Base-by-base conservation (phyloP, 2,113 vertebrate species). In the Pungitius pungitius region DNA sequence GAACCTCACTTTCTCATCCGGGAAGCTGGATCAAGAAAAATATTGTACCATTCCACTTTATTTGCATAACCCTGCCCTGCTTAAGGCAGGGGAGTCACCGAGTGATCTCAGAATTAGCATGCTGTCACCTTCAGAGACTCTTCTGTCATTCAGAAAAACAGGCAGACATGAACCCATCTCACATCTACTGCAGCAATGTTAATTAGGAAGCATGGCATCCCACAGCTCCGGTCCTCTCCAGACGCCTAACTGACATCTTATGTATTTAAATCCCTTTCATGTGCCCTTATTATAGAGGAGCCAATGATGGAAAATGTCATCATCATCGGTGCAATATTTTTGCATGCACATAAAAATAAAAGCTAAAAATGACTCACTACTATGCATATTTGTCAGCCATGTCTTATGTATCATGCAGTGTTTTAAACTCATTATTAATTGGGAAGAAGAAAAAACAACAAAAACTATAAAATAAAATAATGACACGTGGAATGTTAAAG, bases 81-180 rank as follows among this genome's bases (percentile, higher is more conserved):
- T 89, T 89, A 91, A 89, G 84, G 85, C 86, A 88, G 85, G 85
- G 83, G 82, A 90, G 89, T 80, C 90, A 91, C 88, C 71, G 45
- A 81, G 87, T 85, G 88, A 91, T 91, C 89, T 84, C 63, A 66
- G 74, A 89, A 91, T 90, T 89, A 92, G 86, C 91, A 91, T 90
- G 85, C 85, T 90, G 92, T 93, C 92, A 93, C 93, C 93, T 93
- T 93, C 89, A 84, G 85, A 85, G 85, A 88, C 89, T 85, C 67
- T 85, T 85, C 91, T 90, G 92, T 92, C 93, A 91, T 92, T 89
- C 88, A 88, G 87, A 83, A 88, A 91, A 90, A 87, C 86, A 79
- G 86, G 85, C 85, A 71, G 78, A 79, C 61, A 75, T 90, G 86
- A 92, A 91, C 91, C 83, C 87, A 80, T 87, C 88, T 81, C 85